These are phyloP conservation scores for Parazoanthus darwini DNA, from an alignment of 92 coral and sea anemone genomes.

Conservation along the genomic window DNA sequence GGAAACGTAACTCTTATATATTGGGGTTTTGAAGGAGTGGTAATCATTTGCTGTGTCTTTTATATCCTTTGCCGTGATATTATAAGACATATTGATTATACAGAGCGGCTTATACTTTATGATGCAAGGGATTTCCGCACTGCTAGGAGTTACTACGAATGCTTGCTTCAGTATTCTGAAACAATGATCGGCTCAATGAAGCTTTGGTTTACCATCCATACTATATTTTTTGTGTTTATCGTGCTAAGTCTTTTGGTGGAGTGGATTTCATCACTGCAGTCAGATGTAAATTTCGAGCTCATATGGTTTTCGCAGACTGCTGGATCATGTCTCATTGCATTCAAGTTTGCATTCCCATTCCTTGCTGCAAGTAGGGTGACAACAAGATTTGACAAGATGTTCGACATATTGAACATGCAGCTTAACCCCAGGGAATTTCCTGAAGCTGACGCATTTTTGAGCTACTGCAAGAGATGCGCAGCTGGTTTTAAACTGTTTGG, in stretches of 20 bases:
- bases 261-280: slow-evolving; percentile 43
- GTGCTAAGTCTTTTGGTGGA: slow-evolving; percentile 48
- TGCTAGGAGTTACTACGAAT: slow-evolving; percentile 62
- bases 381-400: slow-evolving; percentile 57
- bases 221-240: slow-evolving; percentile 50
- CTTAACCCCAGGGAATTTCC: slow-evolving; percentile 38
- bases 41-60: slow-evolving; percentile 60
- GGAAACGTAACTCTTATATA: slow-evolving; percentile 36
- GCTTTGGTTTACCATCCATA: slow-evolving; percentile 63
- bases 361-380: slow-evolving; percentile 67
- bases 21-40: slow-evolving; percentile 61
- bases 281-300: slow-evolving; percentile 18
- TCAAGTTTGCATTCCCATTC: slow-evolving; percentile 73
- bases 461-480: slow-evolving; percentile 57
- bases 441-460: slow-evolving; percentile 61
- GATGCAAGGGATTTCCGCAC: slow-evolving; percentile 52
- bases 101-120: slow-evolving; percentile 43
- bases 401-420: slow-evolving; percentile 44
- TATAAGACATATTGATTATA: slow-evolving; percentile 58
- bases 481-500: slow-evolving; percentile 64
- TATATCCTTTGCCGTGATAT: slow-evolving; percentile 63
- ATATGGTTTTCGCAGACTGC: slow-evolving; percentile 45
- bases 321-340: slow-evolving; percentile 61
- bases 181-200: slow-evolving; percentile 44
- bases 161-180: slow-evolving; percentile 66